Conservation (phyloP, 2,888 invertebrate species). For the Geophilus truncorum region DNA sequence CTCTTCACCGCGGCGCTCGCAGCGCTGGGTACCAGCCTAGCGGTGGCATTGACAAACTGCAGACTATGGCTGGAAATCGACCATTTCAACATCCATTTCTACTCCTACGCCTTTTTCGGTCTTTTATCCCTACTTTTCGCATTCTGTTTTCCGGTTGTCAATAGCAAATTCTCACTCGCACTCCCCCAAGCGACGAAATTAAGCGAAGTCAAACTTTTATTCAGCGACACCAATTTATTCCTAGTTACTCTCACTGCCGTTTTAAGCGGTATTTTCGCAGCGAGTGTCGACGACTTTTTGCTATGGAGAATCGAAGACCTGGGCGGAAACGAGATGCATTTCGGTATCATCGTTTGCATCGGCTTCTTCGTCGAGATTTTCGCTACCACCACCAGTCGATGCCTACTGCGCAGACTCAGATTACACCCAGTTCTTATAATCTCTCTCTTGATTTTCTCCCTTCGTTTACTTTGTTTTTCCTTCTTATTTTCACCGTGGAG, state of each 20-base stretch:
- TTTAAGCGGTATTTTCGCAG: not conserved
- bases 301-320: not conserved
- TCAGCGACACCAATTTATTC: not conserved
- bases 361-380: not conserved
- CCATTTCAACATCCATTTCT: slow-evolving; percentile 14
- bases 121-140: not conserved
- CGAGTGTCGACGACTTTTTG: not conserved
- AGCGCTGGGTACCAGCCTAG: not conserved
- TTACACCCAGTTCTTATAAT: not conserved
- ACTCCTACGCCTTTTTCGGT: not conserved
- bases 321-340: not conserved
- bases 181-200: not conserved
- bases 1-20: not conserved
- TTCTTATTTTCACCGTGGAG: not conserved
- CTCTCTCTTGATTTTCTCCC: not conserved
- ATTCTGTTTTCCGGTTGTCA: not conserved
- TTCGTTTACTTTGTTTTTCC: not conserved
- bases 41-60: not conserved
- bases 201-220: not conserved
- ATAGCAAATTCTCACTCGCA: not conserved
- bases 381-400: not conserved
- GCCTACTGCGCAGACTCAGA: not conserved
- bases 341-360: not conserved
- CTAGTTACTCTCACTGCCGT: not conserved
- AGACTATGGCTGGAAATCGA: not conserved